These are phyloP conservation scores for Ranitomeya imitator DNA, from an alignment of 2,113 vertebrate species.

Conservation along the genomic window DNA sequence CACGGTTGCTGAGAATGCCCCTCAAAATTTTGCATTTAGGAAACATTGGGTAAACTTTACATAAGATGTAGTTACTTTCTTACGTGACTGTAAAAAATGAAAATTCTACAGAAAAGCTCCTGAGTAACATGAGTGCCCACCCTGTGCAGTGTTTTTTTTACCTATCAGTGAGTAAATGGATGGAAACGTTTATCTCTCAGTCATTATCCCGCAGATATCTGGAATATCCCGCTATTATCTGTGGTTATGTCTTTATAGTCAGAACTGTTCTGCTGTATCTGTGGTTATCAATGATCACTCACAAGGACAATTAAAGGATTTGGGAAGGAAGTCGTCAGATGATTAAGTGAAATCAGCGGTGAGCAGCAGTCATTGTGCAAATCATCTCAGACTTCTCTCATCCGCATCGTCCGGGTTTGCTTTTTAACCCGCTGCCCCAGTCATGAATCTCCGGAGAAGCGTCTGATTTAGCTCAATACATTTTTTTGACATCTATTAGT, in stretches of 20 bases:
- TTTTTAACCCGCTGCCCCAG: background rate
- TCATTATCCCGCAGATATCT: constrained; percentile 4
- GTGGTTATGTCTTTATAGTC: constrained; percentile 12
- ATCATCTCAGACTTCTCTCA: background rate
- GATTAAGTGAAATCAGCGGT: constrained; percentile 38
- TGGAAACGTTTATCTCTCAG: background rate
- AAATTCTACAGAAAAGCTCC: too few species aligned
- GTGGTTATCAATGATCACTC: constrained; percentile 27
- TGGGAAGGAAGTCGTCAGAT: constrained; percentile 25
- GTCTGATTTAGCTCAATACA: background rate
- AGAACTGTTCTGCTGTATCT: background rate
- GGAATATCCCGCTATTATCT: background rate
- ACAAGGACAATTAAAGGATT: constrained; percentile 37
- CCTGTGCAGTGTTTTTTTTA: background rate
- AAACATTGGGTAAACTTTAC: too few species aligned
- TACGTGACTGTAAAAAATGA: too few species aligned
- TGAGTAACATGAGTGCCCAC: too few species aligned
- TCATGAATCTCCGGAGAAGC: background rate
- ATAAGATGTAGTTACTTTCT: too few species aligned
- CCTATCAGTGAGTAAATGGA: background rate
- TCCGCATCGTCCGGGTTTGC: background rate
- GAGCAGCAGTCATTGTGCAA: background rate
- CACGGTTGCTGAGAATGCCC: too few species aligned
- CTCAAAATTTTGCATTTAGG: too few species aligned
- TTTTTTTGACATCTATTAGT: background rate